Conservation (phyloP, 2,113 vertebrate species). For the Petrocephalus microphthalmus region DNA sequence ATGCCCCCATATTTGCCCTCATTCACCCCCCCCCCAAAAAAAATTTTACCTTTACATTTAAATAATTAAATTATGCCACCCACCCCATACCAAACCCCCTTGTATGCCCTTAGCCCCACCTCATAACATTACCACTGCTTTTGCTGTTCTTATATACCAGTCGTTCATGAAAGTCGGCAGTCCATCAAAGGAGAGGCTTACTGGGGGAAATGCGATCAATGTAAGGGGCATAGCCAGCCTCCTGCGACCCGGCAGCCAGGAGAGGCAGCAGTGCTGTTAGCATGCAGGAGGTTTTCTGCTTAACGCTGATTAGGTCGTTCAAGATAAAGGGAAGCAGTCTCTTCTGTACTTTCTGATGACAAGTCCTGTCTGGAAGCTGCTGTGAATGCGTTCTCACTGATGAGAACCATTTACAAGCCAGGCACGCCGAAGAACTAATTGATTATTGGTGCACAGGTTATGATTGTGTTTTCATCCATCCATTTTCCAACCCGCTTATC, state of each 20-base stretch:
- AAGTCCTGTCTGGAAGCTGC: conserved; percentile 65
- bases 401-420: conserved; percentile 14
- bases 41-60: background rate
- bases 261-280: conserved; percentile 66
- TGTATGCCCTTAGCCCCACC: background rate
- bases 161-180: background rate
- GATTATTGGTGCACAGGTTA: background rate
- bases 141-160: background rate
- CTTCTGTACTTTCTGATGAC: conserved; percentile 75
- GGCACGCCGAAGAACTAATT: background rate
- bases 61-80: background rate
- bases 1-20: background rate
- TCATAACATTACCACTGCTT: background rate
- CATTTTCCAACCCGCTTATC: too few relatives aligned
- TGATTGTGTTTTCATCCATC: too few relatives aligned
- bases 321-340: conserved; percentile 72
- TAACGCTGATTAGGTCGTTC: conserved; percentile 74
- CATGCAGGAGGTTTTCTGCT: conserved; percentile 74
- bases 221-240: conserved; percentile 43
- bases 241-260: conserved; percentile 63
- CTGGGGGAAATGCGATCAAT: background rate
- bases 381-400: conserved; percentile 38
- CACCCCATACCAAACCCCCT: background rate
- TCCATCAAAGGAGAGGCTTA: background rate
- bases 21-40: background rate